Evolutionary conservation across 2,888 invertebrate species (phyloP).

Genomic region (Rotaria sp.): DNA sequence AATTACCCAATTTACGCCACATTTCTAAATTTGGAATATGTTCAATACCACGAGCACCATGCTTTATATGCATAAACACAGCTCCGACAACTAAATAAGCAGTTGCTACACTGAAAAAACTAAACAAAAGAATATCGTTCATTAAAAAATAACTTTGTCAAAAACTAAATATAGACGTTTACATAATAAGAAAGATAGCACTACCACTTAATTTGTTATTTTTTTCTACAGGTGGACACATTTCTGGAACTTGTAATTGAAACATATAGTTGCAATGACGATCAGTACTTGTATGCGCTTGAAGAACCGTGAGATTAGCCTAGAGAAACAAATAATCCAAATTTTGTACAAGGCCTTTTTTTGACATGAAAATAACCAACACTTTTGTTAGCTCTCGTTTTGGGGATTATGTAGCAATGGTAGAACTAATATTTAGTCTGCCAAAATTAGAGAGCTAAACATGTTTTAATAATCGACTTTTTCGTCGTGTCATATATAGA

Average conservation of each 20-base stretch:
- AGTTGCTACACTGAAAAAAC: conserved; percentile 48
- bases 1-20: conserved; percentile 55
- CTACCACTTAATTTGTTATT: conserved; percentile 49
- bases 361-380: no score
- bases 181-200: conserved; percentile 53
- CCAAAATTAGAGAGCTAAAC: no score
- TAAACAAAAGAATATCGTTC: conserved; percentile 42
- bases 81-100: conserved; percentile 52
- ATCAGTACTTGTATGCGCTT: conserved; percentile 46
- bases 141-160: neutral
- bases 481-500: no score
- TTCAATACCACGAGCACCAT: conserved; percentile 53
- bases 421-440: no score
- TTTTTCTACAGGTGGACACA: conserved; percentile 39
- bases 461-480: no score
- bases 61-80: conserved; percentile 51
- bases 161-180: conserved; percentile 42
- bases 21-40: conserved; percentile 55
- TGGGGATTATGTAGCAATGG: no score
- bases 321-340: neutral
- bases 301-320: conserved; percentile 43
- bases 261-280: conserved; percentile 52
- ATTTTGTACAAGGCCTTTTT: no score
- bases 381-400: no score
- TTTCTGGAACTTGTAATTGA: conserved; percentile 45